phyloP scores from a whole-genome alignment of 1,140 invertebrate species.

The Lordiphosa collinella region DNA sequence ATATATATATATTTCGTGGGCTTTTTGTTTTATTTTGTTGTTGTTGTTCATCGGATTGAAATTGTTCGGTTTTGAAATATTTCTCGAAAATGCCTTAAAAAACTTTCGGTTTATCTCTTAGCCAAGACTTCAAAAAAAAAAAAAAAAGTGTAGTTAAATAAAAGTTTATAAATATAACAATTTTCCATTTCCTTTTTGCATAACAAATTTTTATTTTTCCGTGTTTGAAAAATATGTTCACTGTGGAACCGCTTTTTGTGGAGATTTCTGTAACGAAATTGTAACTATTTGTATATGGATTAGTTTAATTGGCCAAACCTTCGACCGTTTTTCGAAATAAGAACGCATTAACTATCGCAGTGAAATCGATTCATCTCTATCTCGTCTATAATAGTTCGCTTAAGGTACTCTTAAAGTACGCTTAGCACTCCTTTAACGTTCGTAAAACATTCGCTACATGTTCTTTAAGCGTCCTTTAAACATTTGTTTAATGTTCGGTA shows the following conservation, averaged over 20 bases:
- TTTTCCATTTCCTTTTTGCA: conserved; percentile 31
- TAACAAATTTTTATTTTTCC: conserved; percentile 39
- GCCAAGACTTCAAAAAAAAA: conserved; percentile 13
- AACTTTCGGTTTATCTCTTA: conserved; percentile 24
- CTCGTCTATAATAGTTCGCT: too few species aligned
- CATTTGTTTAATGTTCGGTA: too few species aligned
- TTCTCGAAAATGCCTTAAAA: conserved; percentile 73
- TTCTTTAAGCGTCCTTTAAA: too few species aligned
- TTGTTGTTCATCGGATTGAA: conserved; percentile 65
- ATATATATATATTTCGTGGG: conserved; percentile 61
- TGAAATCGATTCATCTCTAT: too few species aligned
- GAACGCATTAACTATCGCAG: too few species aligned
- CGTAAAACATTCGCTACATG: too few species aligned
- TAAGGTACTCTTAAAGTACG: too few species aligned
- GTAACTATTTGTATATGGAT: conserved; percentile 21
- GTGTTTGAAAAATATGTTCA: conserved; percentile 32
- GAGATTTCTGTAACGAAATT: conserved; percentile 16
- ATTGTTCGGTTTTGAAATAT: conserved; percentile 64
- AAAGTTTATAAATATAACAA: conserved; percentile 29
- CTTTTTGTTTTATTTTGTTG: conserved; percentile 56
- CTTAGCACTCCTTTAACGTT: too few species aligned
- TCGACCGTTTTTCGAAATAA: too few species aligned
- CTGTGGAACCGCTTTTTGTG: background rate
- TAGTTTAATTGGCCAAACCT: conserved; percentile 31
- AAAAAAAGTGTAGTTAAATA: conserved; percentile 44